Evolutionary conservation across 1,140 invertebrate species (phyloP).

Genomic region (Oncopeltus fasciatus): DNA sequence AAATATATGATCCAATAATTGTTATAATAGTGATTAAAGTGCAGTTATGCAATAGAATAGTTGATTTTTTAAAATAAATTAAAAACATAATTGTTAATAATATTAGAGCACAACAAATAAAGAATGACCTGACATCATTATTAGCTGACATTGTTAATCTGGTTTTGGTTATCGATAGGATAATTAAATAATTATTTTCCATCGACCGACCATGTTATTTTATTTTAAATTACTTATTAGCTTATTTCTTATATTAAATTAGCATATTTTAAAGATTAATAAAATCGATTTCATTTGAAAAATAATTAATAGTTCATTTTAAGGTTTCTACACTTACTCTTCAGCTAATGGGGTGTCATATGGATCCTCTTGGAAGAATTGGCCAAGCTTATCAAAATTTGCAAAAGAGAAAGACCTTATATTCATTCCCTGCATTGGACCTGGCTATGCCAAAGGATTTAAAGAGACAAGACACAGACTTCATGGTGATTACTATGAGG

Average conservation of each 20-base stretch:
- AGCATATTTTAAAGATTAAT: not conserved
- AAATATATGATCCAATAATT: no score
- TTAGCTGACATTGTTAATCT: not conserved
- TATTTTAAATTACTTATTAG: not conserved
- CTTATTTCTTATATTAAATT: not conserved
- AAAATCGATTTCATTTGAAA: not conserved
- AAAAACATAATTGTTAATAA: no score
- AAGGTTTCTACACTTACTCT: conserved; percentile 44
- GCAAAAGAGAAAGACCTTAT: conserved; percentile 38
- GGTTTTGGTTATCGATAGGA: not conserved
- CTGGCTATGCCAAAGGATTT: conserved; percentile 37
- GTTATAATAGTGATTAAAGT: no score
- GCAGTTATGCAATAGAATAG: no score
- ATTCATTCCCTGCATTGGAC: conserved; percentile 43
- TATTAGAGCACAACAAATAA: not conserved
- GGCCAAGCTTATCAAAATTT: conserved; percentile 39
- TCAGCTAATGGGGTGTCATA: conserved; percentile 43
- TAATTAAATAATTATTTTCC: no score
- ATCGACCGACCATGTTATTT: not conserved
- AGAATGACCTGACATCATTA: not conserved
- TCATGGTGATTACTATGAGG: conserved; percentile 32
- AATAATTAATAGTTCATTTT: conserved; percentile 9
- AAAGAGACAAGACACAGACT: conserved; percentile 38
- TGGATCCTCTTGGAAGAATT: conserved; percentile 48
- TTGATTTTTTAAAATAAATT: not conserved